These are phyloP conservation scores for Limenitis camilla DNA, from an alignment of 2,888 invertebrate species.

Conservation along the genomic window DNA sequence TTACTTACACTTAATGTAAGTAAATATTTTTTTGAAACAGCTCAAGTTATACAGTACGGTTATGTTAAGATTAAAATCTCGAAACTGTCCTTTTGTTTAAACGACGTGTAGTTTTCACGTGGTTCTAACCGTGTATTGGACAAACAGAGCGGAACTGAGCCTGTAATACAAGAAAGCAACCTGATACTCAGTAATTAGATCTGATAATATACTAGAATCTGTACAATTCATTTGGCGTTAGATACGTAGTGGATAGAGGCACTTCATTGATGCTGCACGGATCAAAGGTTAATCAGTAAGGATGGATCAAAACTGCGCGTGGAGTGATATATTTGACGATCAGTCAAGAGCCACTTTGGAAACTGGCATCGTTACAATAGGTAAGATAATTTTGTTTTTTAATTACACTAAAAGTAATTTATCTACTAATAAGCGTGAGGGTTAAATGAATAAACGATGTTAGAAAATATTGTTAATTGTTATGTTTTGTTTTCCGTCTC, in stretches of 20 bases:
- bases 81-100: conserved; percentile 15
- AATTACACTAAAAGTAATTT: neutral
- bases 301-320: conserved; percentile 31
- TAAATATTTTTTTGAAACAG: no score
- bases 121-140: conserved; percentile 26
- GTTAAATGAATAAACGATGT: no score
- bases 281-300: neutral
- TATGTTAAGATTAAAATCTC: neutral
- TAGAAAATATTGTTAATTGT: no score
- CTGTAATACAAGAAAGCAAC: conserved; percentile 34
- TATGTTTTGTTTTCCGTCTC: no score
- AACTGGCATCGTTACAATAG: conserved; percentile 36
- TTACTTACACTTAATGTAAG: no score
- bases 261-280: conserved; percentile 8
- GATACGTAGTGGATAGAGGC: conserved; percentile 6
- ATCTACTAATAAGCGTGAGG: no score
- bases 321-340: conserved; percentile 40
- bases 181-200: conserved; percentile 31
- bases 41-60: no score
- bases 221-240: conserved; percentile 18
- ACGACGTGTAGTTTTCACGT: conserved; percentile 20
- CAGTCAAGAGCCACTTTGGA: conserved; percentile 32
- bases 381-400: conserved; percentile 27
- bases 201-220: conserved; percentile 14
- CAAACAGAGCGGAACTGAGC: conserved; percentile 46